phyloP scores from a whole-genome alignment of 2,888 invertebrate genomes.

The Chrysodeixis includens region DNA sequence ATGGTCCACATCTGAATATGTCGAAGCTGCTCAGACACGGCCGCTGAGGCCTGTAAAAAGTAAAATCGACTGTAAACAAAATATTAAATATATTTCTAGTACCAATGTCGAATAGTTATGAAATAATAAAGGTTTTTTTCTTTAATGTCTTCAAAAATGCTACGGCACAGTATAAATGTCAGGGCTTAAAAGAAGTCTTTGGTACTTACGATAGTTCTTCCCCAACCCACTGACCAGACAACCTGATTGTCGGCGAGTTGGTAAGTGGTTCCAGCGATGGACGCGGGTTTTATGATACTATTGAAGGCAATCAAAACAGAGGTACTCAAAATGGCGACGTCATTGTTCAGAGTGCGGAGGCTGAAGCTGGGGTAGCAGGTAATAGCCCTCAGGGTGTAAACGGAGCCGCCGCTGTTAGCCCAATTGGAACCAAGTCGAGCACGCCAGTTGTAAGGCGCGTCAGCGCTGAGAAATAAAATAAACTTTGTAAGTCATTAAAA shows the following conservation, averaged over 20 bases:
- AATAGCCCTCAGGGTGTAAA: slow-evolving; percentile 48
- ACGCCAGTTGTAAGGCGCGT: slow-evolving; percentile 52
- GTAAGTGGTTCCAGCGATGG: slow-evolving; percentile 70
- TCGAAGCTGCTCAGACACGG: slow-evolving; percentile 61
- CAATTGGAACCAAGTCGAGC: slow-evolving; percentile 61
- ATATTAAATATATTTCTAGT: no score
- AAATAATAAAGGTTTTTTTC: no score
- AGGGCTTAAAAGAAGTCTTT: no score
- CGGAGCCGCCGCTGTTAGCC: slow-evolving; percentile 61
- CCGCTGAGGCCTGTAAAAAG: slow-evolving; percentile 21
- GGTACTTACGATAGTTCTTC: slow-evolving; percentile 65
- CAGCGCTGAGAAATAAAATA: slow-evolving; percentile 48
- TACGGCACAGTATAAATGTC: no score
- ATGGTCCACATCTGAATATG: slow-evolving; percentile 66
- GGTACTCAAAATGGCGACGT: slow-evolving; percentile 66
- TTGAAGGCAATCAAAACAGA: slow-evolving; percentile 46
- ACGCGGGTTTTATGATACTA: slow-evolving; percentile 54
- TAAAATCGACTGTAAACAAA: no score
- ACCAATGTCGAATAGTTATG: no score
- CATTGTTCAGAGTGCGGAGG: slow-evolving; percentile 57
- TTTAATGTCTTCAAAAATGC: no score
- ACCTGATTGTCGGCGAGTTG: slow-evolving; percentile 64
- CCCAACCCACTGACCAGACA: slow-evolving; percentile 76
- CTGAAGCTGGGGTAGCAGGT: slow-evolving; percentile 53
- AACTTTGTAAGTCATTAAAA: background rate